Percentiles rank a stretch among this genome's conserved stretches.
Conservation (phyloP, 2,113 vertebrate species). For the Haemorhous mexicanus region DNA sequence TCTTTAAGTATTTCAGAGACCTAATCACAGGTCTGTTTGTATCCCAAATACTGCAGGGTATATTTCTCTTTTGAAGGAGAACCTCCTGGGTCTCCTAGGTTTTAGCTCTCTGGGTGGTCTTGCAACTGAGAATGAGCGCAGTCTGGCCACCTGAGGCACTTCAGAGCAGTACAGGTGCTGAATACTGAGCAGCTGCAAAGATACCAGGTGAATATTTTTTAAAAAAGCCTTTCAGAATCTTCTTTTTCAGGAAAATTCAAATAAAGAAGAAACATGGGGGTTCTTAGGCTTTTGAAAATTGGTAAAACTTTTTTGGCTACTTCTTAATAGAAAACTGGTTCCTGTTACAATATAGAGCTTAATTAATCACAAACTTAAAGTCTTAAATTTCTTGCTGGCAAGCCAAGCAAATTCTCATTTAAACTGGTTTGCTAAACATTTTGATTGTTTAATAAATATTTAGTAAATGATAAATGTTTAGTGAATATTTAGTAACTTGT, state of each 20-base stretch:
- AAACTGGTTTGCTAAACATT: not conserved
- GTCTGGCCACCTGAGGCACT: not conserved
- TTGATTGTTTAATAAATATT: not conserved
- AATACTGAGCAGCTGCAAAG: not conserved
- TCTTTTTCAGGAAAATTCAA: not conserved
- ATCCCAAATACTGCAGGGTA: not conserved
- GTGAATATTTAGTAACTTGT: not conserved
- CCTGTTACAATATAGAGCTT: not conserved
- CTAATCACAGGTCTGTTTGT: not conserved
- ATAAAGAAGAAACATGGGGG: not conserved
- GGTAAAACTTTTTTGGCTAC: not conserved
- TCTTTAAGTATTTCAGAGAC: not conserved
- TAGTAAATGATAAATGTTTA: not conserved
- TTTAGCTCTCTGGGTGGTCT: not conserved
- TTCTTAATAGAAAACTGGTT: not conserved
- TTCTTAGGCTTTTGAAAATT: not conserved
- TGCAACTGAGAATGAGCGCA: not conserved
- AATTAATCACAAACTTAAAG: not conserved
- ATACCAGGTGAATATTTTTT: not conserved
- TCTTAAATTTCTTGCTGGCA: not conserved
- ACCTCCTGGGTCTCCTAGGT: fast-evolving
- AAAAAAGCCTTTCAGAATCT: not conserved
- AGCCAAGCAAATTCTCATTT: not conserved
- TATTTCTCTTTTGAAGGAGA: not conserved
- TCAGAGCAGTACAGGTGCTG: not conserved